Conservation (phyloP, 2,113 vertebrate genomes). For the Neoarius graeffei region DNA sequence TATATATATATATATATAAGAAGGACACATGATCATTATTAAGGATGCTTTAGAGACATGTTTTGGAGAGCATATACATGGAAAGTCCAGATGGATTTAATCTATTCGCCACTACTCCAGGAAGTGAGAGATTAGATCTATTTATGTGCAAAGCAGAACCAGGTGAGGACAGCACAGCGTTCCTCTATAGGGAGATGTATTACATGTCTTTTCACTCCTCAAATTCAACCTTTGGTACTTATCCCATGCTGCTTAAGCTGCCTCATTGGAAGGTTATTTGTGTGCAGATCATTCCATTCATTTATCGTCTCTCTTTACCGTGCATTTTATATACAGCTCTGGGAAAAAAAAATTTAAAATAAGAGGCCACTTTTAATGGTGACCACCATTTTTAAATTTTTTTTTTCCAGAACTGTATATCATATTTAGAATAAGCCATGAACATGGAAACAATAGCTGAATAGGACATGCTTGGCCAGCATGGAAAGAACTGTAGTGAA, state of each 20-base stretch:
- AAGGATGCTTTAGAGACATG: conserved; percentile 36
- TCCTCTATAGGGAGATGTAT: conserved; percentile 41
- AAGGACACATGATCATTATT: conserved; percentile 15
- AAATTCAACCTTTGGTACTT: conserved; percentile 7
- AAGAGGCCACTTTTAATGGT: no score
- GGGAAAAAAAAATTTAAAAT: no score
- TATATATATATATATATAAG: not conserved
- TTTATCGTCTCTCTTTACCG: conserved; percentile 55
- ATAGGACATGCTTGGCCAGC: not conserved
- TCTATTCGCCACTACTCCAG: conserved; percentile 57
- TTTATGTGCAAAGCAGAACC: conserved; percentile 59
- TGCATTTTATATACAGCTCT: conserved; percentile 37
- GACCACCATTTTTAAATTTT: no score
- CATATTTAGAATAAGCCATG: not conserved
- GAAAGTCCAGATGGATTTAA: conserved; percentile 61
- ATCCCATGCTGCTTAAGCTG: conserved; percentile 11
- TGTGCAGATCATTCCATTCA: conserved; percentile 49
- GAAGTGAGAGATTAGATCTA: conserved; percentile 61
- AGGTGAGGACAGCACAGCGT: conserved; percentile 49
- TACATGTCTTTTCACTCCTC: conserved; percentile 36
- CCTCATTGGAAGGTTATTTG: no score
- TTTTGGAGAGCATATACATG: conserved; percentile 6
- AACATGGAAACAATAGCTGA: not conserved
- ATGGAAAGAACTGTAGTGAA: not conserved
- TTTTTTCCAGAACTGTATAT: not conserved